Percentiles rank a stretch among this genome's conserved stretches.
Conservation (phyloP, 1,140 invertebrate genomes). For the Mamestra configurata region DNA sequence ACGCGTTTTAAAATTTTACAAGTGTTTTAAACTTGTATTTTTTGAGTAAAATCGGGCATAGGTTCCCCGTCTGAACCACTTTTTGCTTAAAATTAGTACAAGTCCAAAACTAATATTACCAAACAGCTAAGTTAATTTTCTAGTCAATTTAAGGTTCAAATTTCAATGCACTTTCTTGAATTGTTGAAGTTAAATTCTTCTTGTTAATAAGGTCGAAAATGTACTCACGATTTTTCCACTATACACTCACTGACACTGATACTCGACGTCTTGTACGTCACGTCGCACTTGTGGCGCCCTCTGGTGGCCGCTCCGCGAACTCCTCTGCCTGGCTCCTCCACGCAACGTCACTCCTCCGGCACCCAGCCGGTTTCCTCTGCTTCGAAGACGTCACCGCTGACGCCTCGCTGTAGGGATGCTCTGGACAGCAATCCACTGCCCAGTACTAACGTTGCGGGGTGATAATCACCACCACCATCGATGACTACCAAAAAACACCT, state of each 20-base stretch:
- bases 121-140: no score
- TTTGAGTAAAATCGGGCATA: neutral
- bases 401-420: neutral
- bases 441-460: neutral
- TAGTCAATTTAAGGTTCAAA: no score
- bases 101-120: neutral
- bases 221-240: neutral
- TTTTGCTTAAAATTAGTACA: neutral
- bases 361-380: neutral
- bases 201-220: neutral
- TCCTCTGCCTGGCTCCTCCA: constrained; percentile 1
- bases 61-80: no score
- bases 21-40: neutral
- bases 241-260: constrained; percentile 11
- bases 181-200: no score
- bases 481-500: neutral
- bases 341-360: neutral
- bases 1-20: neutral
- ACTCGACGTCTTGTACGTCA: neutral
- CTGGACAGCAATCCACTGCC: neutral
- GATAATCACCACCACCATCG: neutral
- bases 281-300: neutral
- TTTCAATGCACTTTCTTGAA: no score
- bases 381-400: neutral
- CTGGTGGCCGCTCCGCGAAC: neutral